Evolutionary conservation across 2,888 invertebrate genomes (phyloP).

Genomic region (Parapristionchus giblindavisi): DNA sequence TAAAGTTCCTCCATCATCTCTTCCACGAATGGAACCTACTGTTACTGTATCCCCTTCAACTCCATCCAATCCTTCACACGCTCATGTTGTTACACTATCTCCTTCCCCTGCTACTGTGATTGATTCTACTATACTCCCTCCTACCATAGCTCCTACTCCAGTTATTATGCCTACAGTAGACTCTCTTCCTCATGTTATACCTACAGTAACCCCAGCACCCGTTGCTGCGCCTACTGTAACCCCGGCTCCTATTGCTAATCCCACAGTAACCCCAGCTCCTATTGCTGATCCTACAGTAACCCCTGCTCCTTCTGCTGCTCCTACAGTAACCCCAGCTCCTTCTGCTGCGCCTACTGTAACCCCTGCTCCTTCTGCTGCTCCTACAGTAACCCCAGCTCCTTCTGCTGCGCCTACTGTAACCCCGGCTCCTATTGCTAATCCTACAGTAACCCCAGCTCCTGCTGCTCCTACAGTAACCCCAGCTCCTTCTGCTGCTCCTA

Average conservation of each 20-base stretch:
- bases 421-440: too few relatives aligned
- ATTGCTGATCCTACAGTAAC: background rate
- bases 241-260: constrained; percentile 12
- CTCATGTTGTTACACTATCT: background rate
- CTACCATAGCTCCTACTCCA: constrained; percentile 34
- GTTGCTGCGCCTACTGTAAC: constrained; percentile 11
- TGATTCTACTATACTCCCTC: background rate
- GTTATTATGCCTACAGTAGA: constrained; percentile 28
- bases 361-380: background rate
- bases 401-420: too few relatives aligned
- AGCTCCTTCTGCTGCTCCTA: background rate
- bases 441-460: too few relatives aligned
- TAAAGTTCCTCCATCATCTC: background rate
- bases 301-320: constrained; percentile 27
- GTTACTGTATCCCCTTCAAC: background rate
- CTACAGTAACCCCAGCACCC: too few relatives aligned
- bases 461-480: too few relatives aligned
- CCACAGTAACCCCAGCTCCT: constrained; percentile 2
- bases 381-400: background rate
- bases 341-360: constrained; percentile 15
- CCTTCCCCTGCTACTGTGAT: background rate
- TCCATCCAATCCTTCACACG: constrained; percentile 1
- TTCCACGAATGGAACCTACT: background rate
- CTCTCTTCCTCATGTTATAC: background rate
- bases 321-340: constrained; percentile 14